Evolutionary conservation across 2,113 vertebrate species (phyloP).

Genomic region (Terrapene triunguis): DNA sequence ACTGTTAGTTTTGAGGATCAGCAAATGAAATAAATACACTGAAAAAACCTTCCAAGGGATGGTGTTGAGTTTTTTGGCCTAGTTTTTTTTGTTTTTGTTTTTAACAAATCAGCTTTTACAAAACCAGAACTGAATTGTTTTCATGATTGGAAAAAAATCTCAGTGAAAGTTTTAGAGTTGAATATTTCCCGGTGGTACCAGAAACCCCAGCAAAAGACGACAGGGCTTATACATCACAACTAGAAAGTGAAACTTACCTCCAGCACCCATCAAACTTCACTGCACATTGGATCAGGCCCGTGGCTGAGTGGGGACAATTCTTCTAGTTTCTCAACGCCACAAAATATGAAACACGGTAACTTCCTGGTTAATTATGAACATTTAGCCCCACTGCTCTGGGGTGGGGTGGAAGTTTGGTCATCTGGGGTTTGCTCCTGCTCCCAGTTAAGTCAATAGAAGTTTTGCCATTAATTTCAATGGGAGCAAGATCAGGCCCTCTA

Average conservation of each 20-base stretch:
- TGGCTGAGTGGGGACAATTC: not conserved
- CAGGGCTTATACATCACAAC: not conserved
- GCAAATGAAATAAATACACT: rapidly evolving
- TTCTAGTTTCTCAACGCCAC: not conserved
- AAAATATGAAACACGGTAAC: not conserved
- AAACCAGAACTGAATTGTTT: not conserved
- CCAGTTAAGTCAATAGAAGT: not conserved
- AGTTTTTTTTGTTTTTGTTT: not conserved
- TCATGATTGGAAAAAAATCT: not conserved
- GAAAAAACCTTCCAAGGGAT: not conserved
- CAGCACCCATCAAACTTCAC: not conserved
- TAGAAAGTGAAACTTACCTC: not conserved
- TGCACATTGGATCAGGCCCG: not conserved
- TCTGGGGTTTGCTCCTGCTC: not conserved
- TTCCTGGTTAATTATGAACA: not conserved
- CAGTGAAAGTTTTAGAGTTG: not conserved
- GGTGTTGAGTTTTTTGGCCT: not conserved
- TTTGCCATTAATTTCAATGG: not conserved
- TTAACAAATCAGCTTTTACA: not conserved
- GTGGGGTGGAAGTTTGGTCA: not conserved
- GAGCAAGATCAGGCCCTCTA: not conserved
- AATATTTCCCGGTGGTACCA: not conserved
- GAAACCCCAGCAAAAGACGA: not conserved
- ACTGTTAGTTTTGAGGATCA: not conserved
- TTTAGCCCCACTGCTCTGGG: not conserved